Conservation (phyloP, 2,888 invertebrate genomes). For the Pristionchus maxplancki region DNA sequence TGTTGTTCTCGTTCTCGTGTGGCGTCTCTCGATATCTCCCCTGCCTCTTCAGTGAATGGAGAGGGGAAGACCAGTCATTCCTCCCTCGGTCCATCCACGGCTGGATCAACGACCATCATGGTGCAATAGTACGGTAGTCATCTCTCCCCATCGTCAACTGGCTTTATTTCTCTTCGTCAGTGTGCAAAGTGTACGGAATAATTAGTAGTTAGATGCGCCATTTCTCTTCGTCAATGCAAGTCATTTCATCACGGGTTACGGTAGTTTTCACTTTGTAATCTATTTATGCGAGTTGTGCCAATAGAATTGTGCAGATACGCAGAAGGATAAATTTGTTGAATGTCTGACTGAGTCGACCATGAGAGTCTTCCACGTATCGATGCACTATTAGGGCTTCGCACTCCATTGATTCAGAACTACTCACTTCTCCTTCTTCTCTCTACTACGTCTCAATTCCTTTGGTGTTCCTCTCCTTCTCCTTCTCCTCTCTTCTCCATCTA, state of each 20-base stretch:
- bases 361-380: slow-evolving; percentile 57
- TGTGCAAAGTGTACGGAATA: slow-evolving; percentile 7
- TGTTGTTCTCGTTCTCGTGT: not conserved
- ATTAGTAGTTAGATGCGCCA: not conserved
- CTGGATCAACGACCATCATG: slow-evolving; percentile 12
- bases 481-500: not conserved
- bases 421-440: slow-evolving; percentile 62
- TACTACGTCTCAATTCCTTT: slow-evolving; percentile 57
- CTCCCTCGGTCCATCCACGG: not conserved
- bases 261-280: not conserved
- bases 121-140: slow-evolving; percentile 33
- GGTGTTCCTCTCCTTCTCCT: not conserved
- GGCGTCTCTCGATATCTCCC: not conserved
- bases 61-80: not conserved
- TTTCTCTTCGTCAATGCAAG: not conserved
- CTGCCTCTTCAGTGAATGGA: not conserved
- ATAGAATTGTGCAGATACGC: not conserved
- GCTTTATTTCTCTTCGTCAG: slow-evolving; percentile 3
- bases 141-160: not conserved
- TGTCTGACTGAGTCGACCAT: not conserved
- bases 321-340: slow-evolving; percentile 14
- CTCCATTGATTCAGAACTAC: slow-evolving; percentile 67
- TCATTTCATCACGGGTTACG: slow-evolving; percentile 7
- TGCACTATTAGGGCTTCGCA: slow-evolving; percentile 65
- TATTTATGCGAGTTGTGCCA: slow-evolving; percentile 1